Evolutionary conservation across 1,140 invertebrate genomes (phyloP).

Genomic region (Achroia grisella): DNA sequence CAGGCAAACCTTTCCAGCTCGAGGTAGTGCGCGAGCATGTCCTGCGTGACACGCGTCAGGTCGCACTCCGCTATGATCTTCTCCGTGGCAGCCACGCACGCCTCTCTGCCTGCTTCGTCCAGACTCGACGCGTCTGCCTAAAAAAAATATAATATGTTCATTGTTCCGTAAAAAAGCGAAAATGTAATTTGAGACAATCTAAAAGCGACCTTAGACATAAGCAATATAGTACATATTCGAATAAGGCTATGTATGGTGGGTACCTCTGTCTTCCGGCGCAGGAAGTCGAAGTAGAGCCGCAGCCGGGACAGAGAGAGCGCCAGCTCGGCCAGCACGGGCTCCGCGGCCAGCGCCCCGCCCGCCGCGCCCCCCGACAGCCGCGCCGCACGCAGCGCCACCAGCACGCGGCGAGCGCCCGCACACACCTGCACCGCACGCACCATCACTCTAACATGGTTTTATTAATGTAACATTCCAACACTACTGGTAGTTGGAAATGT

Average conservation of each 20-base stretch:
- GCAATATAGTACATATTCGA: no score
- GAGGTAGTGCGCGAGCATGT: conserved; percentile 92
- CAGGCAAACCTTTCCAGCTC: conserved; percentile 90
- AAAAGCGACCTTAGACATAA: no score
- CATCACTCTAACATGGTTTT: no score
- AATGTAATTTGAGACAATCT: no score
- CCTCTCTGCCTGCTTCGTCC: conserved; percentile 72
- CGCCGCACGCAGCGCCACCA: conserved; percentile 76
- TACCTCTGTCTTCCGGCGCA: conserved; percentile 85
- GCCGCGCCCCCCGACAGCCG: conserved; percentile 68
- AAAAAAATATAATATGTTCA: no score
- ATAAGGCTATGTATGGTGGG: conserved; percentile 14
- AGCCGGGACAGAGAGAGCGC: conserved; percentile 92
- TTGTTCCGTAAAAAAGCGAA: no score
- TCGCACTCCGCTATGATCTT: conserved; percentile 84
- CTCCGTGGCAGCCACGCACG: conserved; percentile 78
- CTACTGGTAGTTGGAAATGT: no score
- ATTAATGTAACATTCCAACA: no score
- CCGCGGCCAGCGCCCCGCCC: conserved; percentile 87
- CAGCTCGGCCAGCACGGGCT: conserved; percentile 92
- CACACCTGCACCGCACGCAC: conserved; percentile 34
- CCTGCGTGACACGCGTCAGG: conserved; percentile 89
- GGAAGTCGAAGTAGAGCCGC: conserved; percentile 93
- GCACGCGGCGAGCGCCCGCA: conserved; percentile 74
- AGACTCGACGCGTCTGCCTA: conserved; percentile 26